Evolutionary conservation across 2,797 vertebrate species (phyloP).

Genomic region (Ambastaia sidthimunki): DNA sequence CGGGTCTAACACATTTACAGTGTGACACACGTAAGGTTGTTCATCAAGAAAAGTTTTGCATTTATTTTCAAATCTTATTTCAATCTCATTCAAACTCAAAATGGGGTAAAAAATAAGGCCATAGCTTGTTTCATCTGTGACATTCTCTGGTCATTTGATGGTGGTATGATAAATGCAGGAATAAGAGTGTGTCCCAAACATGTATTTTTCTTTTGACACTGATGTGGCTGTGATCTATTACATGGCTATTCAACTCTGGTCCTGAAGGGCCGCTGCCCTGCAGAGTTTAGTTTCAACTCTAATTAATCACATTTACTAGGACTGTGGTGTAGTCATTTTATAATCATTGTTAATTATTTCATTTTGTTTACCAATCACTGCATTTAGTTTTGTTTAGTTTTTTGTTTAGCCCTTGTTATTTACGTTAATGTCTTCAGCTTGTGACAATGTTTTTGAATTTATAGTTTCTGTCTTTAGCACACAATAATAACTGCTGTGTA

Average conservation of each 20-base stretch:
- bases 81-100: not conserved
- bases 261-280: not conserved
- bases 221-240: not conserved
- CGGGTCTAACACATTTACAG: not conserved
- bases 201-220: not conserved
- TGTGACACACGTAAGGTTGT: not conserved
- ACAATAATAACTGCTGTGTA: not conserved
- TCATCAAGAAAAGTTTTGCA: not conserved
- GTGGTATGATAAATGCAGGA: not conserved
- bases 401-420: not conserved
- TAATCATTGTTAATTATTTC: not conserved
- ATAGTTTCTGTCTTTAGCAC: not conserved
- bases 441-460: not conserved
- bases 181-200: not conserved
- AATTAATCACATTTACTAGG: not conserved
- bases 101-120: not conserved
- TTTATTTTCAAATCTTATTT: no score
- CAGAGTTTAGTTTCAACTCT: not conserved
- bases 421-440: not conserved
- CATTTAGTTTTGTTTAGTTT: not conserved
- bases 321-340: not conserved
- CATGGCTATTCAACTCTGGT: not conserved
- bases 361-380: not conserved
- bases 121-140: no score
- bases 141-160: not conserved